Evolutionary conservation across 2,797 vertebrate genomes (phyloP), one percentile per base, ranked within the genome.

Genomic region (Hypotaenidia okinawae): DNA sequence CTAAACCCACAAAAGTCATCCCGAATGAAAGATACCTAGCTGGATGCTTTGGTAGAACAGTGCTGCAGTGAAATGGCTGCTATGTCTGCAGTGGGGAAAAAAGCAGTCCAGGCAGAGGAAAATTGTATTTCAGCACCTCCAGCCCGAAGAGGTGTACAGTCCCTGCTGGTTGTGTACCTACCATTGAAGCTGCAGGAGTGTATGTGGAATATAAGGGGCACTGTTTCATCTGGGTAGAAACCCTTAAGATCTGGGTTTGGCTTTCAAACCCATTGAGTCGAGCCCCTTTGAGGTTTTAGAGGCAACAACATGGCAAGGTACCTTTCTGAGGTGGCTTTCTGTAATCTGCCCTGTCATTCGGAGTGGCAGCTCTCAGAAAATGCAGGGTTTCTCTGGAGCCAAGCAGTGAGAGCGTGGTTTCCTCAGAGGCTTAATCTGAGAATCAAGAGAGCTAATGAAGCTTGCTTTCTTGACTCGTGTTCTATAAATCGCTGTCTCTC

Each of bases 401-500:
- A 5, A 28, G 27, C 25, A 3, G 32, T 47, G 43, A 78, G 39
- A 90, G 51, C 59, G 47, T 82, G 35, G 18, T 67, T 93, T 96
- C 61, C 69, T 72, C 35, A 63, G 86, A 63, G 74, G 62, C 68
- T 95, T 66, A 74, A 86, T 89, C 90, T 90, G 80, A 78, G 45
- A 92, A 90, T 89, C 63, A 74, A 72, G 92, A 77, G 58, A 91
- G 80, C 70, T 89, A 84, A 88, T 87, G 92, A 96, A 95, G 74
- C 87, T 93, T 70, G 59, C 47, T 94, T 82, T 87, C 84, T 69
- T 75, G 78, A 87, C 59, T 91, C 16, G 8, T 63, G 83, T 93
- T 94, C 86, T 86, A 64, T 87, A 81, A 78, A 90, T 90, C 6
- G 2, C 69, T 39, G 10, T 35, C 19, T 93, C 13, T 92, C 52